These are phyloP conservation scores for Hypercompe scribonia DNA, from an alignment of 2,888 invertebrate species.

Conservation along the genomic window DNA sequence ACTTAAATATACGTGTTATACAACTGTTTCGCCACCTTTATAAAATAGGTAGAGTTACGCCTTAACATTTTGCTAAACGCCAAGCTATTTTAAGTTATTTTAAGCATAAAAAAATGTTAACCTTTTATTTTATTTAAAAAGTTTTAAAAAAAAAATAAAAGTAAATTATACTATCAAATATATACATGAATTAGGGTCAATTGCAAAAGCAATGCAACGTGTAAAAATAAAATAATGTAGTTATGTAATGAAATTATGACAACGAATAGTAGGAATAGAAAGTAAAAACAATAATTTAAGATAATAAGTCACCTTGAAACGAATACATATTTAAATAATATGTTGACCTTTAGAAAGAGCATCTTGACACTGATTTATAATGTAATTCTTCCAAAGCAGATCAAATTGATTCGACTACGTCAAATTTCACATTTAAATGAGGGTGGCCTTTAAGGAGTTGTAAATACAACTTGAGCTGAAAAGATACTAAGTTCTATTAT, in stretches of 20 bases:
- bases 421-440: background rate
- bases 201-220: background rate
- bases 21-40: too few species aligned
- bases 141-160: too few species aligned
- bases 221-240: background rate
- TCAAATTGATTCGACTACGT: background rate
- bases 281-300: background rate
- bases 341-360: background rate
- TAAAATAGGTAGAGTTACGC: too few species aligned
- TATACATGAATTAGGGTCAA: background rate
- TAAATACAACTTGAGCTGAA: background rate
- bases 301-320: constrained; percentile 7
- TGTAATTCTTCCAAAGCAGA: background rate
- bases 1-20: too few species aligned
- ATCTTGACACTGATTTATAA: constrained; percentile 2
- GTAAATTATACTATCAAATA: too few species aligned
- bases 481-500: background rate
- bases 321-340: background rate
- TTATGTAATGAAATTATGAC: background rate
- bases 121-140: too few species aligned
- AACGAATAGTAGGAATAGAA: background rate
- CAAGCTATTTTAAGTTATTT: too few species aligned
- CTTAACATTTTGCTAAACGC: too few species aligned
- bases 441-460: background rate
- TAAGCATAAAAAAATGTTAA: too few species aligned